Conservation (phyloP, 2,113 vertebrate genomes). For the Eulacestoma nigropectus region DNA sequence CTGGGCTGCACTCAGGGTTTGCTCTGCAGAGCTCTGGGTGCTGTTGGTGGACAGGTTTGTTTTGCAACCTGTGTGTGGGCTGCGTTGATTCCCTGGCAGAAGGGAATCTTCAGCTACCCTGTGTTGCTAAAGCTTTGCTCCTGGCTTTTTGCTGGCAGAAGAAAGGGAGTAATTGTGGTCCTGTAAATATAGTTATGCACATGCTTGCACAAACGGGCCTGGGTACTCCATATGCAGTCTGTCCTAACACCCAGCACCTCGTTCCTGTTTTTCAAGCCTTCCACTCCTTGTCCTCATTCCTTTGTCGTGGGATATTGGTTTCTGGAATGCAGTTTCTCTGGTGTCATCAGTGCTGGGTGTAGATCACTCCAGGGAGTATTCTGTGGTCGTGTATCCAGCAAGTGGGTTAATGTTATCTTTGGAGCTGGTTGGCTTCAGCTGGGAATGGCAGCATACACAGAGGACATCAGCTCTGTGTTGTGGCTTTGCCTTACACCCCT, state of each 20-base stretch:
- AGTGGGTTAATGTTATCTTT: conserved; percentile 49
- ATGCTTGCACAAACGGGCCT: conserved; percentile 48
- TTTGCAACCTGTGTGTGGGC: conserved; percentile 34
- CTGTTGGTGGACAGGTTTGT: conserved; percentile 20
- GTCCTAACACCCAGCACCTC: conserved; percentile 28
- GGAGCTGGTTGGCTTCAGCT: not conserved
- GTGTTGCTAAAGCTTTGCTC: conserved; percentile 30
- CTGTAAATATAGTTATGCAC: conserved; percentile 54
- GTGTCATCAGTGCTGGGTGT: conserved; percentile 64
- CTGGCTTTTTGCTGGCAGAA: conserved; percentile 47
- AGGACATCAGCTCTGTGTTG: conserved; percentile 11
- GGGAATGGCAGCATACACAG: not conserved
- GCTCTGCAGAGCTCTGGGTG: not conserved
- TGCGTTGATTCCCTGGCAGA: conserved; percentile 1
- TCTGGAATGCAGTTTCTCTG: conserved; percentile 71
- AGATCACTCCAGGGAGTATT: conserved; percentile 62
- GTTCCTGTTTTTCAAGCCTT: conserved; percentile 58
- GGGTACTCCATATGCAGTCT: not conserved
- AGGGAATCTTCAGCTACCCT: conserved; percentile 9
- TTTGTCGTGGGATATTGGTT: conserved; percentile 62
- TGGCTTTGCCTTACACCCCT: conserved; percentile 14
- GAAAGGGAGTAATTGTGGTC: conserved; percentile 47
- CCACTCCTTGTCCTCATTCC: conserved; percentile 60
- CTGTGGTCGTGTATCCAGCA: conserved; percentile 34
- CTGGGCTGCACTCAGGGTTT: not conserved